Evolutionary conservation across 2,797 vertebrate genomes (phyloP).

Genomic region (Schizopygopsis pylzovi): DNA sequence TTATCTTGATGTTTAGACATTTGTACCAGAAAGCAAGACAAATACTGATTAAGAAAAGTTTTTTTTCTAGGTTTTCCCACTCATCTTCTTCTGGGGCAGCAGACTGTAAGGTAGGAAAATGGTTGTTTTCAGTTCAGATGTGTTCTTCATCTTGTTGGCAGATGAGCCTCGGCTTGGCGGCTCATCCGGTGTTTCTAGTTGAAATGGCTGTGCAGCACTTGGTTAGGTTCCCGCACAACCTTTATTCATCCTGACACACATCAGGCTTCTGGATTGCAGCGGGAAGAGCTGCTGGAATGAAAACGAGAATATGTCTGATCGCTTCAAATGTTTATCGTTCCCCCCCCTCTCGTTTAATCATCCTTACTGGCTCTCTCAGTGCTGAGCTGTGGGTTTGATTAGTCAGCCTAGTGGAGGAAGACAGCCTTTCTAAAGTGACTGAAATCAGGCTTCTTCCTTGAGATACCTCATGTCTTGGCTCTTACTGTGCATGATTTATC

Average conservation of each 20-base stretch:
- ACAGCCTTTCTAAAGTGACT: constrained; percentile 38
- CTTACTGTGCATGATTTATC: too few relatives aligned
- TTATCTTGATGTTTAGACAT: background rate
- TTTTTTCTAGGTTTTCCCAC: constrained; percentile 54
- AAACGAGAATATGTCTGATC: constrained; percentile 35
- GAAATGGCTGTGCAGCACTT: constrained; percentile 62
- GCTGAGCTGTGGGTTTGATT: constrained; percentile 14
- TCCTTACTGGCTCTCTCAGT: constrained; percentile 45
- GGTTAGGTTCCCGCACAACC: constrained; percentile 42
- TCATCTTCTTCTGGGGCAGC: constrained; percentile 39
- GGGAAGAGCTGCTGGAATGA: constrained; percentile 22
- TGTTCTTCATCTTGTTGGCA: constrained; percentile 62
- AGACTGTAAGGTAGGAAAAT: constrained; percentile 54
- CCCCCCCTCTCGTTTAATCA: constrained; percentile 50
- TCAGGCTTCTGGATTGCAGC: constrained; percentile 32
- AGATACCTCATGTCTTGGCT: background rate
- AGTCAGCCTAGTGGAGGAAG: constrained; percentile 27
- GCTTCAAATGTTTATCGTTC: constrained; percentile 6
- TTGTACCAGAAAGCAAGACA: background rate
- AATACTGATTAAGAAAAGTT: background rate
- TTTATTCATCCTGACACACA: constrained; percentile 59
- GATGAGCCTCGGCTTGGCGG: constrained; percentile 57
- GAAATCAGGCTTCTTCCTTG: constrained; percentile 3
- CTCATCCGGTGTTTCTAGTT: constrained; percentile 61
- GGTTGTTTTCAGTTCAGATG: constrained; percentile 72